A percentile compares a stretch with the other conserved stretches of the same genome.
These are phyloP conservation scores for Acrobasis suavella DNA, from an alignment of 2,888 invertebrate species.

Conservation along the genomic window DNA sequence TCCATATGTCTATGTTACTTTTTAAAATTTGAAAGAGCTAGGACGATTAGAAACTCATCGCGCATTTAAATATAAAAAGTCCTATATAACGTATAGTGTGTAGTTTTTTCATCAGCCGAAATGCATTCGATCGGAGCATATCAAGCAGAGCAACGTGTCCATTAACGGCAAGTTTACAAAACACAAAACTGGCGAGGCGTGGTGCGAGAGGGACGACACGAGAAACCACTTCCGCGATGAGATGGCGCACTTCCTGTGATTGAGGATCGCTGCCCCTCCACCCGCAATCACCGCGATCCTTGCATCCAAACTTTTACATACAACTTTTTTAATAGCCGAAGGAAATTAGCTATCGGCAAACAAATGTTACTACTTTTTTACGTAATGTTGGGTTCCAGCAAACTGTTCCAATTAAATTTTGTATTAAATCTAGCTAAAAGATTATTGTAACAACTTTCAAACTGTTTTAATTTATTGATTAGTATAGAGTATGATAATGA, in stretches of 20 bases:
- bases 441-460: constrained; percentile 6
- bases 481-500: background rate
- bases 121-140: constrained; percentile 65
- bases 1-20: no score
- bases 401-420: constrained; percentile 1
- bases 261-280: constrained; percentile 60
- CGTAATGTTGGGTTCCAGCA: constrained; percentile 12
- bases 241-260: constrained; percentile 83
- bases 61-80: background rate
- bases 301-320: constrained; percentile 26
- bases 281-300: constrained; percentile 35
- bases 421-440: background rate
- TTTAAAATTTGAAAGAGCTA: background rate
- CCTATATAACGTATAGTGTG: constrained; percentile 12
- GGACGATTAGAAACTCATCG: background rate
- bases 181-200: constrained; percentile 42
- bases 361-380: constrained; percentile 32
- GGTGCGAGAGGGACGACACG: constrained; percentile 66
- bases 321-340: constrained; percentile 38
- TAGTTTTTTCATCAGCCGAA: constrained; percentile 57
- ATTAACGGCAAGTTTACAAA: constrained; percentile 70
- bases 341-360: constrained; percentile 49
- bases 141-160: constrained; percentile 61
- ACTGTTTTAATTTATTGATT: background rate
- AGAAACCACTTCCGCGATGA: constrained; percentile 83